phyloP scores from a whole-genome alignment of 2,113 vertebrate species.

The Sciurus niger region DNA sequence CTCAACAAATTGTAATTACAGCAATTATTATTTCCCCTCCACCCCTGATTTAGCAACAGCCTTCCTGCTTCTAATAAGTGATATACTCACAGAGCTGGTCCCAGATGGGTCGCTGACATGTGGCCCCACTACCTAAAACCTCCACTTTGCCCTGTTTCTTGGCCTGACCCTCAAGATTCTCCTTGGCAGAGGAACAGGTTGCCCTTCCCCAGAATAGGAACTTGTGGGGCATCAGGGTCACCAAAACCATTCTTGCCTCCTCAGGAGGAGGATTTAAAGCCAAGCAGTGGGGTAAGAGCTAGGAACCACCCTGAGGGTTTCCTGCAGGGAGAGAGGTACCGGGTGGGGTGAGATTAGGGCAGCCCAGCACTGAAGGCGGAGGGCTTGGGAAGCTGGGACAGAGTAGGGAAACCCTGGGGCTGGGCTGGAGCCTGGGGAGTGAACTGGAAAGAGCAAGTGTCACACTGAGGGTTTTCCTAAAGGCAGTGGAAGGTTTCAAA shows the following conservation, averaged over 20 bases:
- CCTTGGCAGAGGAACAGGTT: neutral
- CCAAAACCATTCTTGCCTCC: neutral
- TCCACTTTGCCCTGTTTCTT: neutral
- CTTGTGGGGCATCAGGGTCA: neutral
- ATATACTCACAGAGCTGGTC: neutral
- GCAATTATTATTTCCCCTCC: neutral
- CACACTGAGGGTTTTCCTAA: neutral
- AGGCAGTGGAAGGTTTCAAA: neutral
- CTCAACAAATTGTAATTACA: conserved; percentile 23
- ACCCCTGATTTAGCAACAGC: neutral
- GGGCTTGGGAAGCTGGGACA: neutral
- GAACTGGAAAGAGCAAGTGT: neutral
- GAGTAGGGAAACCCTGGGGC: neutral
- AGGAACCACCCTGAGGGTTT: neutral
- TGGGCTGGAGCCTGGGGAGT: neutral
- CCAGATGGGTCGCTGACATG: neutral
- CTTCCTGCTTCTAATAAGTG: neutral
- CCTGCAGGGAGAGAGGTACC: neutral
- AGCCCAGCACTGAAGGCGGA: neutral
- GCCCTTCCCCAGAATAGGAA: neutral
- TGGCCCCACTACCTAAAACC: neutral
- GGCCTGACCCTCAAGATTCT: neutral
- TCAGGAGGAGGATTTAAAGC: neutral
- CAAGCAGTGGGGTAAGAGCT: neutral
- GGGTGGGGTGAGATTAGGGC: neutral